Percentiles rank a stretch among this genome's conserved stretches.
phyloP scores from a whole-genome alignment of 2,888 invertebrate species.

The Thecocarcelia acutangulata region DNA sequence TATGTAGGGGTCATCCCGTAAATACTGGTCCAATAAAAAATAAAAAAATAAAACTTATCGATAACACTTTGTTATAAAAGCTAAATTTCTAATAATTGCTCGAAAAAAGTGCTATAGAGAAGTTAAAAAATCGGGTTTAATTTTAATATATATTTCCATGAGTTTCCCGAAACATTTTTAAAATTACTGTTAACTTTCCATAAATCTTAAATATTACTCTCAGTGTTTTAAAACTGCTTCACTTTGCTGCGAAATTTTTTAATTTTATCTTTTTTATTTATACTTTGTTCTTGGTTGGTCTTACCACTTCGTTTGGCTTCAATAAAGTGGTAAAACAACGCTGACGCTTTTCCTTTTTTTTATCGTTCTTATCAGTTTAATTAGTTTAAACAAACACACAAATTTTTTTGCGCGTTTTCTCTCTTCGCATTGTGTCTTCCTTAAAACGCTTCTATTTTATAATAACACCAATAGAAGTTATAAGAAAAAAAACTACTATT shows the following conservation, averaged over 20 bases:
- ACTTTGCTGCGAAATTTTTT: conserved; percentile 1
- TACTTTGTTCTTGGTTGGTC: conserved; percentile 19
- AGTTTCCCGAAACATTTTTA: too few species aligned
- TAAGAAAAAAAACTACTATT: conserved; percentile 26
- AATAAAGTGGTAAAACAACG: conserved; percentile 54
- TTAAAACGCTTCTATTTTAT: conserved; percentile 7
- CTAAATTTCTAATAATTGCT: too few species aligned
- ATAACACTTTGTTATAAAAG: too few species aligned
- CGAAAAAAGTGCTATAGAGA: too few species aligned
- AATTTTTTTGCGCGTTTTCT: conserved; percentile 69
- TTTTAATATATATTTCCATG: too few species aligned
- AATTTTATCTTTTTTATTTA: conserved; percentile 50
- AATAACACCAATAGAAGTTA: conserved; percentile 45
- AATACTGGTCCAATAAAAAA: too few species aligned
- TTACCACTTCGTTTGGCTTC: conserved; percentile 39
- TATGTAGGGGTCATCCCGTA: too few species aligned
- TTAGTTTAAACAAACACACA: conserved; percentile 70
- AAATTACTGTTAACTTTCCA: too few species aligned
- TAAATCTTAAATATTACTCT: not conserved
- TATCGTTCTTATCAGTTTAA: conserved; percentile 72
- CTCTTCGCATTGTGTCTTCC: conserved; percentile 22
- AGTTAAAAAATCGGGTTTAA: too few species aligned
- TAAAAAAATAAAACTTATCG: too few species aligned
- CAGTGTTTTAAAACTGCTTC: conserved; percentile 39
- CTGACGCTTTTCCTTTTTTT: conserved; percentile 56